A percentile compares a stretch with the other conserved stretches of the same genome.
phyloP scores from a whole-genome alignment of 2,113 vertebrate species.

The Pachypanchax playfairii region DNA sequence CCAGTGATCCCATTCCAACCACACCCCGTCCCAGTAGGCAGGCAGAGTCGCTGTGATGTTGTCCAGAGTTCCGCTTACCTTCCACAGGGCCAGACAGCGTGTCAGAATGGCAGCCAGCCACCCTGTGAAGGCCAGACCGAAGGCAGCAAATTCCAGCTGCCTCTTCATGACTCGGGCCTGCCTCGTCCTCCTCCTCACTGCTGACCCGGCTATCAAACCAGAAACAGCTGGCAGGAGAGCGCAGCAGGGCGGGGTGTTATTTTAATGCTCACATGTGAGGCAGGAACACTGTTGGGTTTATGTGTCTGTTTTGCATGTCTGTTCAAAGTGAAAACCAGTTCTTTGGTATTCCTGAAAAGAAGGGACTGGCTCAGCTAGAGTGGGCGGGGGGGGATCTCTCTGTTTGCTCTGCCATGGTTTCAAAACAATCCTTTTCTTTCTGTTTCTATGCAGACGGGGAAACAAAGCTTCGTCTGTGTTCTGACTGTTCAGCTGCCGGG shows the following conservation, averaged over 20 bases:
- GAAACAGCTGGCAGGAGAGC: constrained; percentile 37
- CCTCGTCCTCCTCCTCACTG: constrained; percentile 20
- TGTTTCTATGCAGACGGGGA: constrained; percentile 1
- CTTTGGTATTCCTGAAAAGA: constrained; percentile 58
- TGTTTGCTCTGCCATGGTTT: constrained; percentile 73
- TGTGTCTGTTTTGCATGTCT: constrained; percentile 28
- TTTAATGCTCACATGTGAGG: constrained; percentile 21
- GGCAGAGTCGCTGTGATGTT: constrained; percentile 86
- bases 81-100: constrained; percentile 88
- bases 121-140: constrained; percentile 61
- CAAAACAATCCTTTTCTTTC: constrained; percentile 65
- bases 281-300: constrained; percentile 14
- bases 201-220: constrained; percentile 32
- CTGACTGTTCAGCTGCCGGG: not conserved
- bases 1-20: constrained; percentile 91
- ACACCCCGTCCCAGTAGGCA: constrained; percentile 89
- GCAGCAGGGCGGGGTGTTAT: constrained; percentile 36
- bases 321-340: constrained; percentile 53
- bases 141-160: constrained; percentile 64
- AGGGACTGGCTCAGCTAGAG: constrained; percentile 18
- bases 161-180: constrained; percentile 62
- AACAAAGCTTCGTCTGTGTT: constrained; percentile 64
- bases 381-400: constrained; percentile 62
- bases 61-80: constrained; percentile 79
- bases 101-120: constrained; percentile 80